Evolutionary conservation across 2,888 invertebrate species (phyloP), one percentile per base, ranked within the genome.

Genomic region (Acrobasis consociella): DNA sequence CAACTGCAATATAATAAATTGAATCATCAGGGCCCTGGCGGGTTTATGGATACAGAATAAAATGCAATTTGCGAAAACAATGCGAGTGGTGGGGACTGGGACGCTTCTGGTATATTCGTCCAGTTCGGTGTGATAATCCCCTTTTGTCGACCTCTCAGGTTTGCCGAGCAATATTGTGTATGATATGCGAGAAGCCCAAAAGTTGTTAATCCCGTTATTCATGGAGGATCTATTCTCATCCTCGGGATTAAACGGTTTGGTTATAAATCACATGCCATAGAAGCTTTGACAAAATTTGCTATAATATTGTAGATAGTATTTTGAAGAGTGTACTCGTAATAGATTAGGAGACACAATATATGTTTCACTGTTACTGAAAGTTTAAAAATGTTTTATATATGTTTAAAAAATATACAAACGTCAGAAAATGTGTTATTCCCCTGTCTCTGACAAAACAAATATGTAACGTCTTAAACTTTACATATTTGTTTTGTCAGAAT

Each of bases 41-140:
- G 59, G 37, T 51, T 64, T 63, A 66, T 64, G 64, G 60, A 72
- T 65, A 74, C 67, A 65, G 67, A 68, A 72, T 70, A 67, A 69
- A 76, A 77, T 77, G 72, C 65, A 72, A 80, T 77, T 76, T 72
- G 63, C 68, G 64, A 59, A 22, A 58, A 70, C 69, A 70, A 62
- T 52, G 51, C 69, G 72, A 15, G 16, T 31, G 7, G 31, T 1
- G 31, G 31, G 7, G 31, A 31, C 15, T 3, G 15, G 11, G 22
- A 52, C 31, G 22, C 31, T 52, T 17, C 22, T 2, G 5, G 51
- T 52, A 37, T 13, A 37, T n/a, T 22, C 37, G n/a, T 50, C 7
- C n/a, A 52, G 13, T 10, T 52, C 37, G 13, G 31, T 13, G 52
- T 52, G 31, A 52, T 42, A 56, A 55, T 56, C 42, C 9, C 13